Evolutionary conservation across 1,140 invertebrate species (phyloP).

Genomic region (Neotoxoptera formosana): DNA sequence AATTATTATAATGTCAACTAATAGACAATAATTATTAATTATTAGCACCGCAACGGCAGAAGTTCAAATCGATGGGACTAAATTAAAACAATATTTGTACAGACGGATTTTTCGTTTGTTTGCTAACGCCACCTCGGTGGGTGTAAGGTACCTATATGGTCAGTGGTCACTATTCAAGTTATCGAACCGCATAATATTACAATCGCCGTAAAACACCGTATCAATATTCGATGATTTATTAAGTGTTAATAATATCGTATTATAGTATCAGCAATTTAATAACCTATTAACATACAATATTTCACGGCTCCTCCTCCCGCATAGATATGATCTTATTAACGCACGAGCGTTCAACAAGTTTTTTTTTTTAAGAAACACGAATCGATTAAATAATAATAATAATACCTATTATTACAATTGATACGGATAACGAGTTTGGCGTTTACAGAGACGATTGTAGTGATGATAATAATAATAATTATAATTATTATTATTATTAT

Average conservation of each 20-base stretch:
- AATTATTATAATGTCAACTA: not conserved
- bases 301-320: not conserved
- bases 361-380: not conserved
- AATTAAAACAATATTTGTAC: not conserved
- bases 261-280: not conserved
- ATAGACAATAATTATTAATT: not conserved
- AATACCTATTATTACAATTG: not conserved
- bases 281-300: not conserved
- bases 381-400: not conserved
- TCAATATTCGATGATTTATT: conserved; percentile 1
- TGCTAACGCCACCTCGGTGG: not conserved
- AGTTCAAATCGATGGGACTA: not conserved
- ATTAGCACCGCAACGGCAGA: not conserved
- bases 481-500: not conserved
- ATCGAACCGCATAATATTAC: not conserved
- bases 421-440: not conserved
- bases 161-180: not conserved
- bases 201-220: not conserved
- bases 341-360: not conserved
- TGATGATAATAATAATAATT: not conserved
- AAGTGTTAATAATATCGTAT: not conserved
- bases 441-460: not conserved
- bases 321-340: not conserved
- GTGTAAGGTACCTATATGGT: too few species aligned
- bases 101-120: not conserved